Conservation (phyloP, 2,797 vertebrate genomes). For the Ataeniobius toweri region DNA sequence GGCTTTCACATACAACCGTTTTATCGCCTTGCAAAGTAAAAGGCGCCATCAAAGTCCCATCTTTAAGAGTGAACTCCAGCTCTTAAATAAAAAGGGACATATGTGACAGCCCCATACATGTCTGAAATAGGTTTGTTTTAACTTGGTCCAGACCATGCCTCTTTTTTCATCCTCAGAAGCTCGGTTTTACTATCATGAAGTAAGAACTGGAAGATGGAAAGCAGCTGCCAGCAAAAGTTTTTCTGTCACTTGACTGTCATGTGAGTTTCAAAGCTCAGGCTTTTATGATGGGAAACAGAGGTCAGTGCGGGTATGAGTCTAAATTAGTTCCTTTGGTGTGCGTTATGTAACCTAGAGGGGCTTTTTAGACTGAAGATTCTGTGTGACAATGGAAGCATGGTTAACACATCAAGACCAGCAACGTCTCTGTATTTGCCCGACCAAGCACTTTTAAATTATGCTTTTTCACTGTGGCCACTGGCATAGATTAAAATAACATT, state of each 20-base stretch:
- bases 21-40: slow-evolving; percentile 61
- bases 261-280: slow-evolving; percentile 52
- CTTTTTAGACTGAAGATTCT: slow-evolving; percentile 26
- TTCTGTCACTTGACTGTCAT: slow-evolving; percentile 50
- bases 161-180: slow-evolving; percentile 65
- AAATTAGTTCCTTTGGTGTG: slow-evolving; percentile 49
- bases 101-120: slow-evolving; percentile 62
- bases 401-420: slow-evolving; percentile 60
- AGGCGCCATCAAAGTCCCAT: slow-evolving; percentile 25
- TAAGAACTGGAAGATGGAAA: slow-evolving; percentile 74
- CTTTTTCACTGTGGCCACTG: slow-evolving; percentile 55
- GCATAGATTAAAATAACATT: slow-evolving; percentile 70
- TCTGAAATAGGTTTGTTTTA: slow-evolving; percentile 77
- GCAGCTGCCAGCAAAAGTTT: slow-evolving; percentile 68
- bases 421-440: slow-evolving; percentile 54
- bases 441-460: slow-evolving; percentile 67
- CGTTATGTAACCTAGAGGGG: slow-evolving; percentile 43
- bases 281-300: slow-evolving; percentile 39
- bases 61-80: slow-evolving; percentile 59
- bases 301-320: slow-evolving; percentile 42
- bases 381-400: slow-evolving; percentile 56
- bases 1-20: slow-evolving; percentile 39
- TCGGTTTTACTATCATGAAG: slow-evolving; percentile 76
- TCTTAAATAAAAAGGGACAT: slow-evolving; percentile 28
- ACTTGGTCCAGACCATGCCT: slow-evolving; percentile 72